Conservation (phyloP, 2,888 invertebrate genomes). For the Xylophagus ater region DNA sequence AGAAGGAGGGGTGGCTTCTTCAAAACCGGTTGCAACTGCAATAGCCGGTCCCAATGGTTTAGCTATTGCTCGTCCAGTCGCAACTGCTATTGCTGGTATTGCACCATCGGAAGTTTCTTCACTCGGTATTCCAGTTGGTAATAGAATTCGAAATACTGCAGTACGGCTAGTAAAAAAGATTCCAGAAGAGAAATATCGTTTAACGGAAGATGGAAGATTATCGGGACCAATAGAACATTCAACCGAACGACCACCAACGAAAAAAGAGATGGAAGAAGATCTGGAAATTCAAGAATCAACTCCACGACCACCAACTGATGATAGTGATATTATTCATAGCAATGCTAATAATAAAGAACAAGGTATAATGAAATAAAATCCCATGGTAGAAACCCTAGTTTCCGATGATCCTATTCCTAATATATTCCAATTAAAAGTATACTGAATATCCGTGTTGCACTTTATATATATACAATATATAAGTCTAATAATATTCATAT, state of each 20-base stretch:
- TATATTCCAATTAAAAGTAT: no score
- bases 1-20: slow-evolving; percentile 57
- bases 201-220: slow-evolving; percentile 11
- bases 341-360: not conserved
- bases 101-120: slow-evolving; percentile 36
- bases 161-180: not conserved
- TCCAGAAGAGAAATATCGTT: slow-evolving; percentile 8
- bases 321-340: not conserved
- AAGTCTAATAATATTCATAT: no score
- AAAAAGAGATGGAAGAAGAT: not conserved
- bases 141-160: slow-evolving; percentile 16
- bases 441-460: no score
- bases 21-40: slow-evolving; percentile 60
- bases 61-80: slow-evolving; percentile 58
- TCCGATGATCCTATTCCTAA: no score
- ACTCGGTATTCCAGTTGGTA: slow-evolving; percentile 31
- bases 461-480: no score
- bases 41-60: slow-evolving; percentile 57
- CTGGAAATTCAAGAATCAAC: not conserved
- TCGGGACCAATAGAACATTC: slow-evolving; percentile 9
- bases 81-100: slow-evolving; percentile 64
- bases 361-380: not conserved
- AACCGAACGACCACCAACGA: not conserved
- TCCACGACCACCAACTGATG: not conserved
- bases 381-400: no score